phyloP scores from a whole-genome alignment of 2,797 vertebrate genomes.

The Anguilla obscura region DNA sequence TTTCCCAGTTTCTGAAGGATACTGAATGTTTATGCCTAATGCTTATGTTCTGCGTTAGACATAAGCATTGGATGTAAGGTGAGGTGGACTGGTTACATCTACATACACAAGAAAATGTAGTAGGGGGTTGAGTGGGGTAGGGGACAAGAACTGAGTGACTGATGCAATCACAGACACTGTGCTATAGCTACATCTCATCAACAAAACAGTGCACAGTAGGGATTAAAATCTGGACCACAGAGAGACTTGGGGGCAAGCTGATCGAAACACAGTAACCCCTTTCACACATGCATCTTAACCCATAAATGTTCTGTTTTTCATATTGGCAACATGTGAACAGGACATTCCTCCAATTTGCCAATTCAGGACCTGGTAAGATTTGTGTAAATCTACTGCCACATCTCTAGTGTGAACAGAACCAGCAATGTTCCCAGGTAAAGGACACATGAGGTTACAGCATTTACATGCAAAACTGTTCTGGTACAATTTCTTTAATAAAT shows the following conservation, averaged over 20 bases:
- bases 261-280: neutral
- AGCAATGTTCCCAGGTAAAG: too few relatives aligned
- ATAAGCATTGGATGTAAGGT: slow-evolving; percentile 57
- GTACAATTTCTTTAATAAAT: too few relatives aligned
- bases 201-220: neutral
- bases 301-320: too few relatives aligned
- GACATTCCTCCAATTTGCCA: too few relatives aligned
- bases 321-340: too few relatives aligned
- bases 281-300: too few relatives aligned
- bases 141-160: slow-evolving; percentile 13
- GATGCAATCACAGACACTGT: neutral
- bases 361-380: too few relatives aligned
- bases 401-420: too few relatives aligned
- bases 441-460: too few relatives aligned
- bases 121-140: slow-evolving; percentile 24
- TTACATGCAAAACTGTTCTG: too few relatives aligned
- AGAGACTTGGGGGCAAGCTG: slow-evolving; percentile 42
- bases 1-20: neutral
- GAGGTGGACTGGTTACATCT: slow-evolving; percentile 60
- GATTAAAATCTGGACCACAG: neutral
- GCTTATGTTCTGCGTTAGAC: too few relatives aligned
- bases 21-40: slow-evolving; percentile 51
- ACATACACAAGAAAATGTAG: slow-evolving; percentile 47
- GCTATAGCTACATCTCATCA: neutral
- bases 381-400: too few relatives aligned